A percentile compares a stretch with the other conserved stretches of the same genome.
These are phyloP conservation scores for Sinocyclocheilus maitianheensis DNA, from an alignment of 2,113 vertebrate species.

Conservation along the genomic window DNA sequence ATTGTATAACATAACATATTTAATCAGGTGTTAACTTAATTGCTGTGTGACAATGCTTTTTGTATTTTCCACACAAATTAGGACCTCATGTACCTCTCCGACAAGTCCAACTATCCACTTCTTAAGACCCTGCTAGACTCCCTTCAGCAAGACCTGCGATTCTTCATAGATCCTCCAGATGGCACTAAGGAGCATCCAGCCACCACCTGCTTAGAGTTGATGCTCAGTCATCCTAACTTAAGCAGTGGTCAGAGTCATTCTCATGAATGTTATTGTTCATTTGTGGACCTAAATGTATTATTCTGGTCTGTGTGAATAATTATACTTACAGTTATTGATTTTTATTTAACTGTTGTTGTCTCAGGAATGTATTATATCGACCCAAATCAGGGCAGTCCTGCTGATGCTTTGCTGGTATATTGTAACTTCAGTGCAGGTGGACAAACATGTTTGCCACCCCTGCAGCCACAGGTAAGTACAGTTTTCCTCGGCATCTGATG, in stretches of 20 bases:
- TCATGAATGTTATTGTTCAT: background rate
- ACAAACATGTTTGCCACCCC: slow-evolving; percentile 78
- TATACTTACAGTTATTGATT: background rate
- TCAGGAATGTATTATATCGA: slow-evolving; percentile 84
- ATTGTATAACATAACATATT: background rate
- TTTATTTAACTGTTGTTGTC: background rate
- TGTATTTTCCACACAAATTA: slow-evolving; percentile 44
- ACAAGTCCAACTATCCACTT: slow-evolving; percentile 63
- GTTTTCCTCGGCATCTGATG: background rate
- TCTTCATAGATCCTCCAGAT: slow-evolving; percentile 75
- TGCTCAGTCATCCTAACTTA: slow-evolving; percentile 74
- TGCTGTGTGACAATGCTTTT: background rate
- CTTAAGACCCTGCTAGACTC: slow-evolving; percentile 71
- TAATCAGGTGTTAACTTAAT: background rate
- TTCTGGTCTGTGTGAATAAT: background rate
- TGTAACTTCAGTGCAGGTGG: slow-evolving; percentile 81
- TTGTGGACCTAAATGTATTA: background rate
- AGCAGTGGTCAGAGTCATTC: slow-evolving; percentile 67
- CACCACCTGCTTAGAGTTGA: slow-evolving; percentile 81
- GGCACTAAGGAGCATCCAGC: slow-evolving; percentile 78
- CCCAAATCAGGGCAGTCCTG: slow-evolving; percentile 83
- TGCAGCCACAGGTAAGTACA: slow-evolving; percentile 72
- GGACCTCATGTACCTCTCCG: slow-evolving; percentile 71
- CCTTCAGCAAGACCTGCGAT: slow-evolving; percentile 73
- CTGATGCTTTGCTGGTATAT: slow-evolving; percentile 76